phyloP scores from a whole-genome alignment of 2,113 vertebrate species.

The Perca flavescens region DNA sequence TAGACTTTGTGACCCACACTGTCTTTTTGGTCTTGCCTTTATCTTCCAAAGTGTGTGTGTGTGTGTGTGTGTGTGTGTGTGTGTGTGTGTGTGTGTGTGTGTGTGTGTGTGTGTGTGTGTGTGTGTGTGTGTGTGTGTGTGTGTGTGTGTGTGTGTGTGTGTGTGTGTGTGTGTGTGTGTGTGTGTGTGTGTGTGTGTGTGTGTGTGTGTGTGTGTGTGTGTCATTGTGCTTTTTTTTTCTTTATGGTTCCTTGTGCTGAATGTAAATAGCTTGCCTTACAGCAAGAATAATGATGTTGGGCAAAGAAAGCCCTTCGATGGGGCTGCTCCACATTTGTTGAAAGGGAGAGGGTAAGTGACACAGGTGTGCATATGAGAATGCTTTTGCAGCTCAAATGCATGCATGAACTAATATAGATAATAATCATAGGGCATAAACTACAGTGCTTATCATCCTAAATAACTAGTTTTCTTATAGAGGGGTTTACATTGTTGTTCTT shows the following conservation, averaged over 20 bases:
- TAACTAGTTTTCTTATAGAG: slow-evolving; percentile 18
- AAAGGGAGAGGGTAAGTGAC: slow-evolving; percentile 96
- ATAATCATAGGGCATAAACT: slow-evolving; percentile 37
- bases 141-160: slow-evolving; percentile 16
- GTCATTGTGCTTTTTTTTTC: slow-evolving; percentile 10
- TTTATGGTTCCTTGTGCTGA: slow-evolving; percentile 80
- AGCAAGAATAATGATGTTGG: slow-evolving; percentile 88
- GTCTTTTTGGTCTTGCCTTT: slow-evolving; percentile 48
- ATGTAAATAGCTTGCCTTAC: slow-evolving; percentile 90
- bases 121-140: slow-evolving; percentile 19
- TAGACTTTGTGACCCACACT: slow-evolving; percentile 51
- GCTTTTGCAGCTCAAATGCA: slow-evolving; percentile 53
- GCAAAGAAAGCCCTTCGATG: slow-evolving; percentile 91
- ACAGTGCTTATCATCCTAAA: slow-evolving; percentile 34
- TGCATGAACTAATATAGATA: slow-evolving; percentile 64
- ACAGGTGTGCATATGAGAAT: slow-evolving; percentile 67
- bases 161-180: slow-evolving; percentile 20
- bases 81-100: slow-evolving; percentile 18
- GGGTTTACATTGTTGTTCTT: slow-evolving; percentile 40
- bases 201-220: slow-evolving; percentile 15
- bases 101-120: slow-evolving; percentile 17
- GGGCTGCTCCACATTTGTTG: slow-evolving; percentile 92
- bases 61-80: slow-evolving; percentile 19
- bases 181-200: slow-evolving; percentile 21
- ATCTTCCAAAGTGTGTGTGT: slow-evolving; percentile 19